Evolutionary conservation across 2,113 vertebrate genomes (phyloP), one percentile per base, ranked within the genome.

Genomic region (Varanus komodoensis): DNA sequence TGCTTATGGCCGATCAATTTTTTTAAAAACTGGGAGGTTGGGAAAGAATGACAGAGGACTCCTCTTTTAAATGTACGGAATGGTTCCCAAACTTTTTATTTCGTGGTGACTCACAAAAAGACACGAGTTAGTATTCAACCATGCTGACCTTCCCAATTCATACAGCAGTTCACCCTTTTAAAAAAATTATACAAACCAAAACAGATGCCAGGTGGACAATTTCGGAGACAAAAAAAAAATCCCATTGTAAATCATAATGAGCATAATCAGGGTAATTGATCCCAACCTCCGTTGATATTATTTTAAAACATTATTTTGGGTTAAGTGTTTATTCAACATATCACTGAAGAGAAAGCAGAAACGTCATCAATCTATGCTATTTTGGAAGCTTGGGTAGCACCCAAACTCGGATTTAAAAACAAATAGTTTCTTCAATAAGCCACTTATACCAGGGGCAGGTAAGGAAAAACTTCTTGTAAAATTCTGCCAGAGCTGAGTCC

Each of bases 71-170:
- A 92, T 79, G 15, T 92, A 69, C 90, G 82, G 2, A 89, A 91
- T 91, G 85, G 91, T 97, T 98, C 96, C 97, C 97, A 98, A 97
- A 97, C 97, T 69, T 73, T 99, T 99, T 99, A 99, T 99, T 99
- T 98, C 96, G 98, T 95, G 98, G 98, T 98, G 98, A 98, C 97
- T 94, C 98, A 98, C 97, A 98, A 98, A 73, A 97, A 98, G 97
- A 99, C 98, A 98, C 97, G 97, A 98, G 98, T 99, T 99, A 99
- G 98, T 97, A 98, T 94, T 38, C 23, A 82, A 96, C 98, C 98
- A 98, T 97, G 98, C 98, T 93, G 96, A 96, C 97, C 96, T 96
- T 95, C 95, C 93, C 95, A 95, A 95, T 96, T 96, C 97, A 95
- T 96, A 98, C 98, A 98, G 97, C 97, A 98, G 97, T 96, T 97